Percentiles rank a stretch among this genome's conserved stretches.
Conservation (phyloP, 2,888 invertebrate genomes). For the Meiosimyza decipiens region DNA sequence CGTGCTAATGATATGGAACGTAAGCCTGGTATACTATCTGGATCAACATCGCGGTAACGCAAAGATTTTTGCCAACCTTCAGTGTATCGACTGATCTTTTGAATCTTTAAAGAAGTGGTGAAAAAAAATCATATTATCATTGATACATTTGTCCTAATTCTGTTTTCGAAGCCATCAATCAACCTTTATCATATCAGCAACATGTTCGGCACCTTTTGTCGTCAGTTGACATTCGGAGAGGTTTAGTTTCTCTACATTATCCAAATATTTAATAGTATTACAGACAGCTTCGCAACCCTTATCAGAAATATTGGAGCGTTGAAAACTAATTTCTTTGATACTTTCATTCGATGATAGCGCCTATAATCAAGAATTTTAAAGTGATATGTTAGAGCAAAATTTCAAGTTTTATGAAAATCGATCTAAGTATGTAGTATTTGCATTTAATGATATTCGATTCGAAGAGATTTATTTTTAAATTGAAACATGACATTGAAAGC, state of each 20-base stretch:
- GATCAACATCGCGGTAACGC: constrained; percentile 79
- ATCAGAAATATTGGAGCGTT: constrained; percentile 77
- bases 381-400: no score
- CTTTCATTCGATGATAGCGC: constrained; percentile 73
- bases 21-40: constrained; percentile 79
- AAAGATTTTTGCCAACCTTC: constrained; percentile 86
- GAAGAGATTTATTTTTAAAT: no score
- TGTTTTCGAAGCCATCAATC: neutral
- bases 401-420: no score
- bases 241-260: constrained; percentile 76
- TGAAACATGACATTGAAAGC: no score
- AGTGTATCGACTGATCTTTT: constrained; percentile 78
- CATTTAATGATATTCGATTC: no score
- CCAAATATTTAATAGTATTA: constrained; percentile 74
- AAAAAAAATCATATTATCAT: neutral
- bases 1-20: constrained; percentile 77
- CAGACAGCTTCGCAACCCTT: constrained; percentile 79
- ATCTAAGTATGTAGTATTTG: no score
- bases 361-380: constrained; percentile 55
- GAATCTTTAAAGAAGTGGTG: constrained; percentile 66
- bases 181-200: constrained; percentile 77
- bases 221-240: constrained; percentile 77
- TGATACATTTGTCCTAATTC: neutral
- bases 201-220: constrained; percentile 72
- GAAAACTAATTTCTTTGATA: constrained; percentile 76